These are phyloP conservation scores for Craseonycteris thonglongyai DNA, from an alignment of 2,113 vertebrate genomes.

Conservation along the genomic window DNA sequence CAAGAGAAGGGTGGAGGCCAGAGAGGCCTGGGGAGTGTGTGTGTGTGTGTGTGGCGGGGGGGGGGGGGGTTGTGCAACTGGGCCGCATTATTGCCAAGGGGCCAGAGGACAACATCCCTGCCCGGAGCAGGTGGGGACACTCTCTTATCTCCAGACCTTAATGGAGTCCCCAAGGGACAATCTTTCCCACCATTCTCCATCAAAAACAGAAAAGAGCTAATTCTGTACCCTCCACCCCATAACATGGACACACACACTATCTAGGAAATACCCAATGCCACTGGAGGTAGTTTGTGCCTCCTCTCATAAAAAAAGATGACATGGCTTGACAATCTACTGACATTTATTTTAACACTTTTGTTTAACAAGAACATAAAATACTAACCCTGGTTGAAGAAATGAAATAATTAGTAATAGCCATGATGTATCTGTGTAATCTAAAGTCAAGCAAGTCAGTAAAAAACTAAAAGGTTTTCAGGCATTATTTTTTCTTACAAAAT, in stretches of 20 bases:
- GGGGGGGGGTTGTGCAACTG: too few relatives aligned
- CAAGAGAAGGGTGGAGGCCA: not conserved
- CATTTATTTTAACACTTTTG: not conserved
- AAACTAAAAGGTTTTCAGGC: not conserved
- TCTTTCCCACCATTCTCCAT: not conserved
- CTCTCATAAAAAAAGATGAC: not conserved
- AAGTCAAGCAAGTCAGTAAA: not conserved
- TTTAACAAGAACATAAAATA: slow-evolving; percentile 30
- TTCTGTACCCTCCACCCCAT: not conserved
- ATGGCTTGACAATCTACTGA: not conserved
- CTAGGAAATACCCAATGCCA: not conserved
- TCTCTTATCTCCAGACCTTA: not conserved
- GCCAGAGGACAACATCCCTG: not conserved
- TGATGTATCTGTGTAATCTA: not conserved
- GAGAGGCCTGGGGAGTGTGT: not conserved
- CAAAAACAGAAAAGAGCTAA: not conserved
- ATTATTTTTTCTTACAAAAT: slow-evolving; percentile 12
- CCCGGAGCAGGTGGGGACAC: not conserved
- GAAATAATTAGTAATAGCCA: not conserved
- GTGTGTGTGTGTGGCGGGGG: too few relatives aligned
- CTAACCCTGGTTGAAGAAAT: slow-evolving; percentile 9
- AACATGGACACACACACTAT: not conserved
- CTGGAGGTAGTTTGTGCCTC: not conserved
- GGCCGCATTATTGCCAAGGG: not conserved
- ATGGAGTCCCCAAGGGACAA: not conserved